These are phyloP conservation scores for Chironomus striatipennis DNA, from an alignment of 1,140 invertebrate genomes.

Conservation along the genomic window DNA sequence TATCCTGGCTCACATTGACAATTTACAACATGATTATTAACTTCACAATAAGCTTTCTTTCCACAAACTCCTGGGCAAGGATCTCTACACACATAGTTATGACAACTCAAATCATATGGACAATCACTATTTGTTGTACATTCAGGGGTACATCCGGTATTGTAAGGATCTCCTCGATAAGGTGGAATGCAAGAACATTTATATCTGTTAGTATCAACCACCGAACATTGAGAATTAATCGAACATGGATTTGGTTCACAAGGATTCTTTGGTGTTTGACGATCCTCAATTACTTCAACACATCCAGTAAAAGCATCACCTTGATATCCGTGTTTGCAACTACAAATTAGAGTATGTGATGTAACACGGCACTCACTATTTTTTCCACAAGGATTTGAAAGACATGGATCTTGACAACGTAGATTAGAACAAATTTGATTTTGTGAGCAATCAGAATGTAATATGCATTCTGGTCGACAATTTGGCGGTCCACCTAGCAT, in stretches of 20 bases:
- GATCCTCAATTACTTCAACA: slow-evolving; percentile 44
- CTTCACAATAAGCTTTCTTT: slow-evolving; percentile 63
- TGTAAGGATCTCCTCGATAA: slow-evolving; percentile 73
- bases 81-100: slow-evolving; percentile 75
- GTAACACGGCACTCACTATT: slow-evolving; percentile 73
- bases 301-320: slow-evolving; percentile 77
- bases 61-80: slow-evolving; percentile 81
- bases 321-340: slow-evolving; percentile 62
- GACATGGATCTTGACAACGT: slow-evolving; percentile 70
- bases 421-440: slow-evolving; percentile 70
- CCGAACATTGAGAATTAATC: slow-evolving; percentile 65
- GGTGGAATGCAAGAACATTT: slow-evolving; percentile 75
- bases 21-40: slow-evolving; percentile 70
- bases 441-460: slow-evolving; percentile 63
- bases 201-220: slow-evolving; percentile 51
- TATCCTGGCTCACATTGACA: slow-evolving; percentile 67
- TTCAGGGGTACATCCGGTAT: slow-evolving; percentile 67
- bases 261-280: slow-evolving; percentile 44
- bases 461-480: slow-evolving; percentile 65
- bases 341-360: slow-evolving; percentile 73
- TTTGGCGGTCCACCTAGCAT: slow-evolving; percentile 63
- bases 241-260: slow-evolving; percentile 76
- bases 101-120: slow-evolving; percentile 64
- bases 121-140: slow-evolving; percentile 74
- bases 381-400: slow-evolving; percentile 59